Conservation (phyloP, 1,140 invertebrate species). For the Euwallacea similis region DNA sequence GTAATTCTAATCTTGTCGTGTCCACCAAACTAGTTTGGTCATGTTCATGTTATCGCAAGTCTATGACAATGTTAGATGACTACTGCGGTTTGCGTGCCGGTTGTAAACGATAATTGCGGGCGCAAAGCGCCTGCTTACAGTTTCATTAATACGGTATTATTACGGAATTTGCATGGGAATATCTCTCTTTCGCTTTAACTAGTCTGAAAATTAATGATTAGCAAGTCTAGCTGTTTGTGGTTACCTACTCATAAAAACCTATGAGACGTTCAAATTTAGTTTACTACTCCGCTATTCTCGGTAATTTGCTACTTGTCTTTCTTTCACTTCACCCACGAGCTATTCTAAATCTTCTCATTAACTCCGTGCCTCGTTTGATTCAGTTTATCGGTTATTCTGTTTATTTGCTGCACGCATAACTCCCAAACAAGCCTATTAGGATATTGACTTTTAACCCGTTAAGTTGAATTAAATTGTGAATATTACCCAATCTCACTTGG, state of each 20-base stretch:
- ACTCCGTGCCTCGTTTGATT: too few species aligned
- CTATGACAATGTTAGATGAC: constrained; percentile 15
- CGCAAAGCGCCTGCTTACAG: constrained; percentile 13
- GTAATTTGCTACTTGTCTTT: too few species aligned
- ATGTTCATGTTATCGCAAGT: constrained; percentile 5
- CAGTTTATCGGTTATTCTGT: too few species aligned
- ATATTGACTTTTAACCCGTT: constrained; percentile 1
- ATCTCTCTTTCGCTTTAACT: constrained; percentile 5
- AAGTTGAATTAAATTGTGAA: constrained; percentile 6
- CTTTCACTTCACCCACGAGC: too few species aligned
- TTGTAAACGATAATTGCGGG: constrained; percentile 9
- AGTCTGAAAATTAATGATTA: not conserved
- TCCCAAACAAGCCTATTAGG: not conserved
- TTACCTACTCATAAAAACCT: not conserved
- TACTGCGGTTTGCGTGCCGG: constrained; percentile 7
- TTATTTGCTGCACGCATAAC: not conserved
- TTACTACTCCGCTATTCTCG: too few species aligned
- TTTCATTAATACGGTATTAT: constrained; percentile 18
- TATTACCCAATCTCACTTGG: not conserved
- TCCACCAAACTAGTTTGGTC: constrained; percentile 9
- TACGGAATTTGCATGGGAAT: constrained; percentile 14
- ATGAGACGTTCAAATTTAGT: too few species aligned
- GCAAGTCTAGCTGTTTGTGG: not conserved
- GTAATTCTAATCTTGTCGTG: constrained; percentile 13
- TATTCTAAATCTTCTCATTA: too few species aligned